A percentile compares a stretch with the other conserved stretches of the same genome.
These are phyloP conservation scores for Austrofundulus limnaeus DNA, from an alignment of 2,113 vertebrate species.

Conservation along the genomic window DNA sequence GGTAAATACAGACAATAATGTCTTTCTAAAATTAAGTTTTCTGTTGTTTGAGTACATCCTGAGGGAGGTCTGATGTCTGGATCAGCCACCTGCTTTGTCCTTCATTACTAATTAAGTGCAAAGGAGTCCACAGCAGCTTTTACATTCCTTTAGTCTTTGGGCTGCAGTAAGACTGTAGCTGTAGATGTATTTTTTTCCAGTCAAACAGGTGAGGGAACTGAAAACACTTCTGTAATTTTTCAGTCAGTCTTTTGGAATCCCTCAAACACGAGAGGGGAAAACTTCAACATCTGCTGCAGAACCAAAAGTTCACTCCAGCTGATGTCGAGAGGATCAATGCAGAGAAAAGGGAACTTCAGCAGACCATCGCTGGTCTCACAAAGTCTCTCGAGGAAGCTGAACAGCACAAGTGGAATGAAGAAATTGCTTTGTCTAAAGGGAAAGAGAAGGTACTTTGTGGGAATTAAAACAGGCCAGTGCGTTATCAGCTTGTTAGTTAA, in stretches of 20 bases:
- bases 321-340: conserved; percentile 94
- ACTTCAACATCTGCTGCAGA: conserved; percentile 85
- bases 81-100: no score
- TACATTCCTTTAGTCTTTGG: no score
- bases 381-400: conserved; percentile 86
- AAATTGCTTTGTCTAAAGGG: conserved; percentile 87
- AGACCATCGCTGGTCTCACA: conserved; percentile 84
- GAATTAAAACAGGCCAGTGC: no score
- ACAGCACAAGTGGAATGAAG: conserved; percentile 91
- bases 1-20: conserved; percentile 72
- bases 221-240: neutral
- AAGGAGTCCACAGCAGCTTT: no score
- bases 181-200: neutral
- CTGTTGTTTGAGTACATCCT: neutral
- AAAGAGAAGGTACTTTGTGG: conserved; percentile 84
- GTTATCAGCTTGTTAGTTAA: neutral
- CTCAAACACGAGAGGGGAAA: conserved; percentile 84
- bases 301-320: conserved; percentile 91
- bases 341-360: conserved; percentile 90
- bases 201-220: neutral
- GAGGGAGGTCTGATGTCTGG: no score
- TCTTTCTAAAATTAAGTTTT: neutral
- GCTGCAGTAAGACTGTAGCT: no score
- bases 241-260: conserved; percentile 85
- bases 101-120: no score